A percentile compares a stretch with the other conserved stretches of the same genome.
Conservation (phyloP, 2,888 invertebrate genomes). For the Thumatha senex region DNA sequence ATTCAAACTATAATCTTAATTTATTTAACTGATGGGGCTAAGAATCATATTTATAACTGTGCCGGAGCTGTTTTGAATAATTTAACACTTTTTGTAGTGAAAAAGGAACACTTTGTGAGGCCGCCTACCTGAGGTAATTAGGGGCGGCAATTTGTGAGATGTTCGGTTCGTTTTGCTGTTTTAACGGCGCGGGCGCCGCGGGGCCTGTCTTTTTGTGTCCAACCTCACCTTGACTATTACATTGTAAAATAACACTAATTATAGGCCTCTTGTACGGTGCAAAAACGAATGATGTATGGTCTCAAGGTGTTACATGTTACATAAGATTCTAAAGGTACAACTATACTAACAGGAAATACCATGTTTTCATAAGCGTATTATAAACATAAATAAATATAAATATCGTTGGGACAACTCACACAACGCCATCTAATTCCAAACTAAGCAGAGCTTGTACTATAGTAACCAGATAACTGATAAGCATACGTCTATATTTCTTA, state of each 20-base stretch:
- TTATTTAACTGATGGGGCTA: slow-evolving; percentile 35
- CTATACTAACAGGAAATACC: too few species aligned
- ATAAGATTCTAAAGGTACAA: too few species aligned
- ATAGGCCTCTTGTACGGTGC: slow-evolving; percentile 14
- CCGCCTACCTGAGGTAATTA: slow-evolving; percentile 72
- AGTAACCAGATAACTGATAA: too few species aligned
- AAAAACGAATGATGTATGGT: slow-evolving; percentile 27
- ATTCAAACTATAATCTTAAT: slow-evolving; percentile 32
- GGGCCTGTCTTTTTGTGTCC: slow-evolving; percentile 30
- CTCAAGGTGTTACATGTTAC: slow-evolving; percentile 17
- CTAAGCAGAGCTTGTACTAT: too few species aligned
- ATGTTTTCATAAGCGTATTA: too few species aligned
- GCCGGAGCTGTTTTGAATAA: slow-evolving; percentile 54
- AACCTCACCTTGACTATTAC: slow-evolving; percentile 36
- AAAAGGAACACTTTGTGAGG: slow-evolving; percentile 49
- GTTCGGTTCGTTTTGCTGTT: slow-evolving; percentile 48
- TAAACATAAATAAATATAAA: too few species aligned
- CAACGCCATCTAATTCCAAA: too few species aligned
- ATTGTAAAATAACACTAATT: slow-evolving; percentile 32
- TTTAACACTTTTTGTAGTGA: slow-evolving; percentile 61
- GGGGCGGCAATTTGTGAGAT: slow-evolving; percentile 62
- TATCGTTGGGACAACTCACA: too few species aligned
- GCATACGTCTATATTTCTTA: too few species aligned
- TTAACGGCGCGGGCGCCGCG: slow-evolving; percentile 40
- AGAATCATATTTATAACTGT: slow-evolving; percentile 47